Conservation (phyloP, 2,113 vertebrate genomes). For the Anser brachyrhynchus region DNA sequence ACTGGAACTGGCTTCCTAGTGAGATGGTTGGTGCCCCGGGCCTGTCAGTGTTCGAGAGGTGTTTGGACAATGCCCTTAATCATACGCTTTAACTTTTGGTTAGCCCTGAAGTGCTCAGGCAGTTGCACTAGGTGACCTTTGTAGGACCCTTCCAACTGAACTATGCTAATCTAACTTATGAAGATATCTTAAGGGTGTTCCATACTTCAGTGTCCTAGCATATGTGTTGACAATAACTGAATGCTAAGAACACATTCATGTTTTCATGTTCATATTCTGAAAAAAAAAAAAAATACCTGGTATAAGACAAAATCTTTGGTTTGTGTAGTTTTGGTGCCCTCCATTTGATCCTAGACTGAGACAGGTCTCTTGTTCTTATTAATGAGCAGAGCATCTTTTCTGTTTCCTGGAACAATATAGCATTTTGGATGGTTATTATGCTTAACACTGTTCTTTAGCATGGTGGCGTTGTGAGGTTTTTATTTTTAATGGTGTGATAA, state of each 20-base stretch:
- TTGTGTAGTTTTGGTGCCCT: background rate
- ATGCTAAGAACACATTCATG: background rate
- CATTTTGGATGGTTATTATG: slow-evolving; percentile 16
- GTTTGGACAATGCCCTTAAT: background rate
- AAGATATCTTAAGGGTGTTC: background rate
- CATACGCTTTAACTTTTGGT: background rate
- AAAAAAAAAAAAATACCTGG: background rate
- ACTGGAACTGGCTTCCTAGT: background rate
- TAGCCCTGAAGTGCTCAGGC: background rate
- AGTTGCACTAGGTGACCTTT: background rate
- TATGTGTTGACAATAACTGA: background rate
- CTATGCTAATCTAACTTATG: background rate
- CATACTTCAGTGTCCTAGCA: background rate
- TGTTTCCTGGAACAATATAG: background rate
- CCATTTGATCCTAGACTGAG: background rate
- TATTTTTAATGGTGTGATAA: background rate
- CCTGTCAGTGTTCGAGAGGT: background rate
- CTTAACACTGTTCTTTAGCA: background rate
- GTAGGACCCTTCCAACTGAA: background rate
- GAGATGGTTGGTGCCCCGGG: background rate
- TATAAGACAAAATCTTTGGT: background rate
- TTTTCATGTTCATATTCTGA: background rate
- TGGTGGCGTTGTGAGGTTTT: background rate
- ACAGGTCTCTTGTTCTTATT: background rate
- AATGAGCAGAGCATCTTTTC: background rate